Evolutionary conservation across 2,797 vertebrate genomes (phyloP).

Genomic region (Setipinna tenuifilis): DNA sequence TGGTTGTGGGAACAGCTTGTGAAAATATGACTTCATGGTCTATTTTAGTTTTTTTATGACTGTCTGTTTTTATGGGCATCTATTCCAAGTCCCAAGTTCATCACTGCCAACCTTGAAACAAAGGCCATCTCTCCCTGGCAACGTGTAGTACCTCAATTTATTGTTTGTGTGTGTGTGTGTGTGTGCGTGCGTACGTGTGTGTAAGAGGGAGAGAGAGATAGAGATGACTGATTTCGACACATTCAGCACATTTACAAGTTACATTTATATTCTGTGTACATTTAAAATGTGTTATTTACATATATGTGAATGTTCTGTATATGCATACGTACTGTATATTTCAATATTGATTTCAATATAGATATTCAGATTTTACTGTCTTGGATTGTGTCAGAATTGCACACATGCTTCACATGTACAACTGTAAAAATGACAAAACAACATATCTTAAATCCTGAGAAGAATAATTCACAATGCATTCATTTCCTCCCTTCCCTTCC

Average conservation of each 20-base stretch:
- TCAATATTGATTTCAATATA: no score
- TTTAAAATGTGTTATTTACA: no score
- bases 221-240: no score
- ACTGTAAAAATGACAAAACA: no score
- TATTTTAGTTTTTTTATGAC: background rate
- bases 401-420: slow-evolving; percentile 11
- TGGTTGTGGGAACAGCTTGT: background rate
- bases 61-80: background rate
- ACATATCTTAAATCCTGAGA: no score
- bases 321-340: no score
- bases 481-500: background rate
- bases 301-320: no score
- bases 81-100: background rate
- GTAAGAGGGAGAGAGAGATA: background rate
- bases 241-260: no score
- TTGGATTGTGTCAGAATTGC: background rate
- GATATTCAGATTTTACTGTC: no score
- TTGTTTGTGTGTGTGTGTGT: slow-evolving; percentile 17
- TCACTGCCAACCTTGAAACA: background rate
- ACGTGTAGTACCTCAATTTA: background rate
- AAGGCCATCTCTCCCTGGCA: background rate
- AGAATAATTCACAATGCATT: background rate
- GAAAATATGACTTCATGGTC: background rate
- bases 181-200: background rate
- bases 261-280: no score